Percentiles rank a stretch among this genome's conserved stretches.
phyloP scores from a whole-genome alignment of 2,888 invertebrate species.

The Campoplex capitator region DNA sequence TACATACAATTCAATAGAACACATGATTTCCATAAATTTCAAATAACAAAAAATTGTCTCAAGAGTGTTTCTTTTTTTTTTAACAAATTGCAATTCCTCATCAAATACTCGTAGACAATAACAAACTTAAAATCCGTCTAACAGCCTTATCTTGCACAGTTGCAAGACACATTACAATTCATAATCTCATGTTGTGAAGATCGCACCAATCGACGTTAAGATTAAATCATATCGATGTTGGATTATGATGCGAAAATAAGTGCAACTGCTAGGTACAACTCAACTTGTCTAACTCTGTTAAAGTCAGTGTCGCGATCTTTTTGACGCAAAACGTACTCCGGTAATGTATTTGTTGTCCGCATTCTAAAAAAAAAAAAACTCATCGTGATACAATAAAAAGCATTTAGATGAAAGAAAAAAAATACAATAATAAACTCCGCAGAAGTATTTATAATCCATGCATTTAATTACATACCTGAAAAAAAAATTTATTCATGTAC shows the following conservation, averaged over 20 bases:
- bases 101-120: slow-evolving; percentile 8
- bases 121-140: background rate
- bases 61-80: background rate
- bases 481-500: slow-evolving; percentile 28
- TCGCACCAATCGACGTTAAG: slow-evolving; percentile 34
- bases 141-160: slow-evolving; percentile 37
- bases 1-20: no score
- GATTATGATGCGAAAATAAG: slow-evolving; percentile 24
- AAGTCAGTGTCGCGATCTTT: background rate
- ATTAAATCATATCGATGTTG: slow-evolving; percentile 29
- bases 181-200: slow-evolving; percentile 9
- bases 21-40: no score
- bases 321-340: slow-evolving; percentile 9
- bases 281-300: background rate
- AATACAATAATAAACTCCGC: background rate
- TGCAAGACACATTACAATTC: slow-evolving; percentile 30
- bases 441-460: background rate
- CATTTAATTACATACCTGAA: slow-evolving; percentile 16
- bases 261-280: background rate
- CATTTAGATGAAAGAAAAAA: background rate
- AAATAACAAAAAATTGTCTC: background rate
- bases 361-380: slow-evolving; percentile 6
- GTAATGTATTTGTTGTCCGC: slow-evolving; percentile 6
- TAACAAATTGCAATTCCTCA: background rate
- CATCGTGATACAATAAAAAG: background rate